Evolutionary conservation across 2,888 invertebrate genomes (phyloP), one percentile per base, ranked within the genome.

Genomic region (Tetrapedia diversipes): DNA sequence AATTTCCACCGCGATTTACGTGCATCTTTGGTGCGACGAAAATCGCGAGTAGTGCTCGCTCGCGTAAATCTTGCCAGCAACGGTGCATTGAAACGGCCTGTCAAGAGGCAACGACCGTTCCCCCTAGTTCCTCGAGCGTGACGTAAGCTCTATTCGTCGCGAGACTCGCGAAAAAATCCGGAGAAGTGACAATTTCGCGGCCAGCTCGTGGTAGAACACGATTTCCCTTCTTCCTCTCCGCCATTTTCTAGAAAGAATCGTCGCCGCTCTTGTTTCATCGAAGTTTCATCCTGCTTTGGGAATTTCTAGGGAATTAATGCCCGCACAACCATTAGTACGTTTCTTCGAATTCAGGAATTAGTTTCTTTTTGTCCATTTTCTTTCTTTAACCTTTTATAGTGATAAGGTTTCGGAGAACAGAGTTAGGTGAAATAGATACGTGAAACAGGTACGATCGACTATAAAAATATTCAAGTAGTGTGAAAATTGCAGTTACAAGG

Each of bases 21-120:
- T 11, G 14, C 16, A 51, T 27, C n/a, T 29, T 11, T 29, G 49
- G 32, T 16, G 43, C 14, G 45, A 4, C 51, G 63, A 54, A 24
- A 41, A n/a, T 61, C 49, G 56, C 63, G 27, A 51, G 49, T 24
- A 27, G 47, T 39, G 75, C 61, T 61, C 45, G 53, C 22, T 47
- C n/a, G 32, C 67, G 67, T 68, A 79, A 76, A 82, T 82, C 80
- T 82, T 70, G 45, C 57, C 37, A 19, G 34, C 51, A 59, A 51
- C 56, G 68, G 41, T 49, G 71, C 66, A 66, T 69, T 65, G 39
- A 68, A 70, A 56, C 60, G 56, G 43, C 37, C 75, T 53, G 70
- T 65, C 57, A 47, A 70, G 70, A 68, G 47, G 68, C 69, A 82
- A 82, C 73, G 70, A 82, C 59, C 73, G 61, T 82, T 76, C 67